phyloP scores from a whole-genome alignment of 1,140 invertebrate genomes.

The Drosophila kikkawai region DNA sequence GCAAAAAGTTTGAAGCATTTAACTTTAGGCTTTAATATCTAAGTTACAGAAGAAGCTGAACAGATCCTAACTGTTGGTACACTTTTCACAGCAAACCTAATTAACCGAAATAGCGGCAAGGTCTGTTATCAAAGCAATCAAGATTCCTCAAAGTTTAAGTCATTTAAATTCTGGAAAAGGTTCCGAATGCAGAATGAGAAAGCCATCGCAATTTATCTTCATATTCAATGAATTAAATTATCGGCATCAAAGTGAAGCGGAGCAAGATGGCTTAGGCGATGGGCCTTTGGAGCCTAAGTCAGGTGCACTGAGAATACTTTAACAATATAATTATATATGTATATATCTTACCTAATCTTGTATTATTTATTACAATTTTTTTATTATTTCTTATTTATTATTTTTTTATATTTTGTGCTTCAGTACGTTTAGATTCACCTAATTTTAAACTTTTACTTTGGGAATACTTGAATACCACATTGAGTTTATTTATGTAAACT shows the following conservation, averaged over 20 bases:
- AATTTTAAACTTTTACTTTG: not conserved
- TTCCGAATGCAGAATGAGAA: conserved; percentile 3
- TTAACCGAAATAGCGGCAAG: conserved; percentile 2
- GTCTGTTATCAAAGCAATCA: conserved; percentile 6
- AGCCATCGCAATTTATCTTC: conserved; percentile 50
- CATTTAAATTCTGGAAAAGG: conserved; percentile 29
- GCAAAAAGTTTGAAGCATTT: conserved; percentile 2
- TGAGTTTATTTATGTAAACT: conserved; percentile 1
- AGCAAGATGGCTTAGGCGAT: conserved; percentile 25
- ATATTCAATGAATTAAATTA: conserved; percentile 75
- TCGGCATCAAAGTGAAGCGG: conserved; percentile 34
- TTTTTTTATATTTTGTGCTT: too few species aligned
- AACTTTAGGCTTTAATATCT: conserved; percentile 15
- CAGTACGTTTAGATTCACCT: too few species aligned
- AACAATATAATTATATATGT: not conserved
- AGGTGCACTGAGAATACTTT: conserved; percentile 3
- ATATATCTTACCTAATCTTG: not conserved
- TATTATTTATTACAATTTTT: not conserved
- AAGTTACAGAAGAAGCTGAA: not conserved
- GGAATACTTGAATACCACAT: not conserved
- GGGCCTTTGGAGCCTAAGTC: conserved; percentile 23
- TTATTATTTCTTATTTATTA: not conserved
- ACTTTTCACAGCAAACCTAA: conserved; percentile 6
- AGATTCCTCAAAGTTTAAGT: conserved; percentile 22
- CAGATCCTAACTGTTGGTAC: not conserved